A percentile compares a stretch with the other conserved stretches of the same genome.
These are phyloP conservation scores for Oostethus manadensis DNA, from an alignment of 2,113 vertebrate species.

Conservation along the genomic window DNA sequence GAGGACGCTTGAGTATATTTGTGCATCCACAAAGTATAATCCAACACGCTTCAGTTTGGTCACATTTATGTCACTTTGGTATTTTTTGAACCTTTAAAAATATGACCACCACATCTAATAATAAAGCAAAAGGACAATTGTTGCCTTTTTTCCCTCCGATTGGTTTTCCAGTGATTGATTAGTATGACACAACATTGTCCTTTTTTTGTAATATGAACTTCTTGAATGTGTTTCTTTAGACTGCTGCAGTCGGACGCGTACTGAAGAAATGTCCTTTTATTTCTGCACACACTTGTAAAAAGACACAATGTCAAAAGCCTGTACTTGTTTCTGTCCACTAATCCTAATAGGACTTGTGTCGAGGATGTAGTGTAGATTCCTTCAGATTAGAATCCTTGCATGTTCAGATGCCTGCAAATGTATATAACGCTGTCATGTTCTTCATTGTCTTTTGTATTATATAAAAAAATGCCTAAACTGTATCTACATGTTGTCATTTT, in stretches of 20 bases:
- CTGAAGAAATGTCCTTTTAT: constrained; percentile 30
- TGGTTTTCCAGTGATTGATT: no score
- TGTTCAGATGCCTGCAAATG: constrained; percentile 32
- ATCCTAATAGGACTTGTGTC: constrained; percentile 28
- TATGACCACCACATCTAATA: neutral
- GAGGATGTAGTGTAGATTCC: constrained; percentile 32
- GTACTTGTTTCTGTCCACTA: constrained; percentile 22
- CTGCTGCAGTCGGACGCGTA: neutral
- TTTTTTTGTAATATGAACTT: neutral
- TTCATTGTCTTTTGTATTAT: constrained; percentile 58
- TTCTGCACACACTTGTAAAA: constrained; percentile 36
- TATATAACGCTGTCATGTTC: constrained; percentile 30
- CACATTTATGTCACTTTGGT: neutral
- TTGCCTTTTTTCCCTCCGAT: neutral
- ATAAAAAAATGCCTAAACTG: constrained; percentile 29
- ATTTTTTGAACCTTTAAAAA: neutral
- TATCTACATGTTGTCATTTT: constrained; percentile 5
- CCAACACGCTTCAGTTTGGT: neutral
- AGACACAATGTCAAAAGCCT: constrained; percentile 20
- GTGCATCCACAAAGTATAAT: neutral
- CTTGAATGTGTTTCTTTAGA: constrained; percentile 21
- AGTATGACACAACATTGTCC: neutral
- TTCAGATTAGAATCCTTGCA: constrained; percentile 44
- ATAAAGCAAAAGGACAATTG: neutral
- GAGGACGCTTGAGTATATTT: neutral